Percentiles rank a stretch among this genome's conserved stretches.
Evolutionary conservation across 23 tunicate species (phyloP).

Genomic region (Styela clava): DNA sequence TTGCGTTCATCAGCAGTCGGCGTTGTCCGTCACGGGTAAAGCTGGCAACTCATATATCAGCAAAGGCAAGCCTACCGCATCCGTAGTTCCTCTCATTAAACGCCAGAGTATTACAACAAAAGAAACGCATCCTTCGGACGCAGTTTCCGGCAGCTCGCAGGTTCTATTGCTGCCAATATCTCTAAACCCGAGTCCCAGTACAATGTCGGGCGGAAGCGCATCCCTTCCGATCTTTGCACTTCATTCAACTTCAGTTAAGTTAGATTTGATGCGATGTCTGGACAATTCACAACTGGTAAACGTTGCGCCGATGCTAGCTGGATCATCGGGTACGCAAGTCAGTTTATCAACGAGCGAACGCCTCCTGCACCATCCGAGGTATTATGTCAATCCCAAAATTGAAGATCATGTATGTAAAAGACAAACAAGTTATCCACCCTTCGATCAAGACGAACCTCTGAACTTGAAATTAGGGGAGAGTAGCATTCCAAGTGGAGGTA

Average conservation of each 20-base stretch:
- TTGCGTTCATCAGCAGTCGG: not conserved
- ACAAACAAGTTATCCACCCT: not conserved
- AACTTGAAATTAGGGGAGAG: slow-evolving; percentile 76
- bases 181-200: slow-evolving; percentile 26
- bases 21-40: not conserved
- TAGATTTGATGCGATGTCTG: slow-evolving; percentile 18
- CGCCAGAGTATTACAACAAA: slow-evolving; percentile 9
- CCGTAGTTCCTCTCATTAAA: slow-evolving; percentile 69
- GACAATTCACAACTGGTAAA: slow-evolving; percentile 3
- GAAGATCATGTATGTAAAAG: not conserved
- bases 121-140: not conserved
- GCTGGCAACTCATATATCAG: not conserved
- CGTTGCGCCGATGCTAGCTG: slow-evolving; percentile 9
- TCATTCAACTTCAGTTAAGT: slow-evolving; percentile 44
- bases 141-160: slow-evolving; percentile 29
- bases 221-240: slow-evolving; percentile 47
- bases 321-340: not conserved
- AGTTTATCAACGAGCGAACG: not conserved
- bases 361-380: not conserved
- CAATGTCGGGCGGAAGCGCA: slow-evolving; percentile 6
- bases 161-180: slow-evolving; percentile 75
- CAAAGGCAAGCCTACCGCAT: slow-evolving; percentile 45
- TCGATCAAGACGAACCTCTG: slow-evolving; percentile 63
- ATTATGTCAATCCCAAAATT: not conserved
- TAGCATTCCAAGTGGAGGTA: slow-evolving; percentile 30